Base-by-base conservation (phyloP, 35 echinoderm and acorn worm species). In the Amphiura filiformis region DNA sequence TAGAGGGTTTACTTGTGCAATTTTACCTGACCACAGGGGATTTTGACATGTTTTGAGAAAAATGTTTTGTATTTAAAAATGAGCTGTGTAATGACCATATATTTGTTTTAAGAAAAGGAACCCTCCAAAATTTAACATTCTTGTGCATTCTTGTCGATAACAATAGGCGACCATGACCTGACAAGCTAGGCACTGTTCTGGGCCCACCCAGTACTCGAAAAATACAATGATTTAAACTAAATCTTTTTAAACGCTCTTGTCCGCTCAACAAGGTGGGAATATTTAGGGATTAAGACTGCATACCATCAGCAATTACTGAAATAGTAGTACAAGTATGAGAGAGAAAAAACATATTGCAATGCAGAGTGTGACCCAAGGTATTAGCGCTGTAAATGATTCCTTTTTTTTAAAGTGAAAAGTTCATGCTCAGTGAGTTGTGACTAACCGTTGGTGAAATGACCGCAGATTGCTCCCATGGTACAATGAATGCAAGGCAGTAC, bases 361-460 rank as follows among this genome's bases (percentile, higher is more conserved):
- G 61, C 28, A 26, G 26, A 15, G 61, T 70, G 61, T 30, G 61
- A 70, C 61, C 61, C 61, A 5, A 70, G 61, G 61, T 70, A 70
- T 70, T 70, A 70, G 61, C 61, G 7, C 11, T 70, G 61, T 70
- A 70, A 70, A 70, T 70, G 61, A n/a, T 18, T 70, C 15, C 26
- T n/a, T 70, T 26, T n/a, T 70, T 70, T 26, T 70, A 15, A 70
- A 70, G 61, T 70, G 61, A 70, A 70, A 70, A 70, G 61, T 70
- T 70, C 61, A 70, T 70, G 61, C 28, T 70, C 61, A 70, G 3
- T 70, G 61, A 70, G 2, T 70, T 70, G 61, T 70, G 61, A 70
- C 61, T 70, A 70, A 70, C 61, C 28, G 61, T 70, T 70, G 61
- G 11, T 70, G 61, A 70, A 13, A 70, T 70, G 61, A 70, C 61